Percentiles rank a stretch among this genome's conserved stretches.
These are phyloP conservation scores for Microtus agrestis DNA, from an alignment of 2,797 vertebrate genomes.

Conservation along the genomic window DNA sequence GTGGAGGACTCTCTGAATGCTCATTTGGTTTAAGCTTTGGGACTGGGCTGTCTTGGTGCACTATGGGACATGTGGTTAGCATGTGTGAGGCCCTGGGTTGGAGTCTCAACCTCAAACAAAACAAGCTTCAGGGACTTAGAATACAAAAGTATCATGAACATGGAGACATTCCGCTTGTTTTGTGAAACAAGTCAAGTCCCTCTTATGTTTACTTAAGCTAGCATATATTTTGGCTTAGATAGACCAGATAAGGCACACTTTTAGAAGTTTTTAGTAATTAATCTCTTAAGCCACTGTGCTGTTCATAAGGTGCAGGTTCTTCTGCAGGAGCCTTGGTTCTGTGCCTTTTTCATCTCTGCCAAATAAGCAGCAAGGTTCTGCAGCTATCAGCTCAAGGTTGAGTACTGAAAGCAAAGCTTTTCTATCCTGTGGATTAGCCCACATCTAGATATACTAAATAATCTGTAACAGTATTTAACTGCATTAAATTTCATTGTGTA, in stretches of 20 bases:
- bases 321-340: constrained; percentile 5
- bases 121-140: background rate
- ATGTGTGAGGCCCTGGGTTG: background rate
- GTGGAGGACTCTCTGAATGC: background rate
- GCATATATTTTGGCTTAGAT: background rate
- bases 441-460: constrained; percentile 32
- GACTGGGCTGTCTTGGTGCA: background rate
- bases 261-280: constrained; percentile 54
- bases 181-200: background rate
- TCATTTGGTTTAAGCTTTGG: background rate
- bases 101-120: background rate
- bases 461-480: constrained; percentile 13
- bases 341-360: constrained; percentile 60
- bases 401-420: constrained; percentile 21
- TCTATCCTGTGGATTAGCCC: constrained; percentile 43
- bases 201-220: constrained; percentile 48
- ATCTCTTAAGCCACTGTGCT: background rate
- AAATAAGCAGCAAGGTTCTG: constrained; percentile 47
- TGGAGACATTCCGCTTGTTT: background rate
- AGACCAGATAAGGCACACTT: constrained; percentile 4
- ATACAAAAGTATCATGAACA: constrained; percentile 2
- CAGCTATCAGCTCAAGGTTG: constrained; percentile 11
- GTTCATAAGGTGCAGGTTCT: constrained; percentile 49
- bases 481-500: constrained; percentile 35
- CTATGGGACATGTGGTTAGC: background rate